Evolutionary conservation across 2,113 vertebrate species (phyloP).

Genomic region (Butastur rufipennis): DNA sequence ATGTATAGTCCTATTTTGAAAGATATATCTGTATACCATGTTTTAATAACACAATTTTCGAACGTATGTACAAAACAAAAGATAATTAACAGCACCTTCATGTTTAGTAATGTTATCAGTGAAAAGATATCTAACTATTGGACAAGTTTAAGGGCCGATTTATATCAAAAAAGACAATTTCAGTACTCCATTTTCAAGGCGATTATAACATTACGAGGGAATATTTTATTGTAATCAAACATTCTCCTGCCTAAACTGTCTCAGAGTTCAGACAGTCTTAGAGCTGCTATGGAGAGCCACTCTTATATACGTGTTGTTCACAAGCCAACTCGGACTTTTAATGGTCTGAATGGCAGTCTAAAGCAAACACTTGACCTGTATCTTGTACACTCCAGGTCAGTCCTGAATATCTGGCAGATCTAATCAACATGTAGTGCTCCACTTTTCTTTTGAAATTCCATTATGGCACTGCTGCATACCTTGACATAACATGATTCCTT

Average conservation of each 20-base stretch:
- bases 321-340: neutral
- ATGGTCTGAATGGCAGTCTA: neutral
- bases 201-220: neutral
- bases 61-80: neutral
- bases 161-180: neutral
- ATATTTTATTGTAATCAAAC: neutral
- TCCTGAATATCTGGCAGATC: neutral
- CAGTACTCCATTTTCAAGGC: neutral
- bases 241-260: neutral
- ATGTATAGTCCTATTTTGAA: neutral
- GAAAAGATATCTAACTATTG: neutral
- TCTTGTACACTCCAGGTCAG: neutral
- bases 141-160: neutral
- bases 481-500: slow-evolving; percentile 9
- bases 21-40: too few relatives aligned
- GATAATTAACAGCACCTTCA: neutral
- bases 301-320: neutral
- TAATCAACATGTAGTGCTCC: neutral
- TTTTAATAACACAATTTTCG: neutral
- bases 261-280: neutral
- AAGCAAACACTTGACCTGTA: neutral
- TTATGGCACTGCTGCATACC: neutral
- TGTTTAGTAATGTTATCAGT: neutral
- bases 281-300: neutral
- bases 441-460: slow-evolving; percentile 23